Evolutionary conservation across 2,888 invertebrate genomes (phyloP).

Genomic region (Melieria omissa): DNA sequence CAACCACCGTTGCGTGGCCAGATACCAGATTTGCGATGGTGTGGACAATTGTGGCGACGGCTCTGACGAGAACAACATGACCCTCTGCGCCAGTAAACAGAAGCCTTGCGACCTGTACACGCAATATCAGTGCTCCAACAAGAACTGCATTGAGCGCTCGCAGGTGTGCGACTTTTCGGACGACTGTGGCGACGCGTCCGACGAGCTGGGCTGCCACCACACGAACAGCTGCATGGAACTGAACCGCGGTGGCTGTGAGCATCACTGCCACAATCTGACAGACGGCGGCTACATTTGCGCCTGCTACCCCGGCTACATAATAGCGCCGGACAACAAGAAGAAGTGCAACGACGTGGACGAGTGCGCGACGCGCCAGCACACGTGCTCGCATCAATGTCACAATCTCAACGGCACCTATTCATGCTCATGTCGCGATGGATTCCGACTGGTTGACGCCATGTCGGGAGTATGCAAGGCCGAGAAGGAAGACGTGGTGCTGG

Average conservation of each 20-base stretch:
- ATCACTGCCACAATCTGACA: constrained; percentile 88
- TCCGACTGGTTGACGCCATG: constrained; percentile 77
- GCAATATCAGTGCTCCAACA: constrained; percentile 90
- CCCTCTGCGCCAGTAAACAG: constrained; percentile 81
- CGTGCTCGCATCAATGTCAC: constrained; percentile 92
- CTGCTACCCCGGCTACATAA: constrained; percentile 88
- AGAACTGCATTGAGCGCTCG: constrained; percentile 81
- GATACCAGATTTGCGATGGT: constrained; percentile 90
- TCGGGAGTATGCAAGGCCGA: constrained; percentile 86
- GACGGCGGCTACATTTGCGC: constrained; percentile 89
- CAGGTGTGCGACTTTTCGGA: constrained; percentile 90
- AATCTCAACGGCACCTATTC: constrained; percentile 91
- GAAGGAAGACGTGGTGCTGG: constrained; percentile 74
- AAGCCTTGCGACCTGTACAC: constrained; percentile 80
- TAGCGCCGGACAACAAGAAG: constrained; percentile 82
- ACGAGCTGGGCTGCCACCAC: constrained; percentile 89
- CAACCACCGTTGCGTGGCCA: constrained; percentile 87
- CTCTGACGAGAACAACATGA: constrained; percentile 95
- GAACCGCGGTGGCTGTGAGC: constrained; percentile 86
- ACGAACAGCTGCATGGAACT: constrained; percentile 71
- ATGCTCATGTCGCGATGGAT: constrained; percentile 88
- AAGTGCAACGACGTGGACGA: constrained; percentile 91
- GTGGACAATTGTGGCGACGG: constrained; percentile 94
- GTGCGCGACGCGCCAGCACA: constrained; percentile 82
- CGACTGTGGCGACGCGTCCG: constrained; percentile 91